Conservation (phyloP, 2,888 invertebrate genomes). For the Pyralis farinalis region DNA sequence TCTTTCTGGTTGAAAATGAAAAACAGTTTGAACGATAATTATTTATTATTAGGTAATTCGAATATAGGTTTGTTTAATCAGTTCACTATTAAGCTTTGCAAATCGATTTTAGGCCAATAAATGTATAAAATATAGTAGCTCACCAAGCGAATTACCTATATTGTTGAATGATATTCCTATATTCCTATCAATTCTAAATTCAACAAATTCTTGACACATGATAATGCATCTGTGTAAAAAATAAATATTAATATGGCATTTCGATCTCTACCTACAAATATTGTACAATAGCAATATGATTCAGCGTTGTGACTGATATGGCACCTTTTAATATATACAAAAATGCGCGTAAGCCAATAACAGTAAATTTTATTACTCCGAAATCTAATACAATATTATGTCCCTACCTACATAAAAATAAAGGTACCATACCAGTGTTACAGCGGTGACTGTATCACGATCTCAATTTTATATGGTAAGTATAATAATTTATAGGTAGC, state of each 20-base stretch:
- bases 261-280: slow-evolving; percentile 1
- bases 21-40: slow-evolving; percentile 38
- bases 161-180: slow-evolving; percentile 16
- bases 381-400: not conserved
- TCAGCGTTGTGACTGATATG: slow-evolving; percentile 2
- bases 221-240: slow-evolving; percentile 11
- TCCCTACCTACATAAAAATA: not conserved
- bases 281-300: not conserved
- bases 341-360: not conserved
- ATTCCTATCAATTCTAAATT: slow-evolving; percentile 17
- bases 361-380: not conserved
- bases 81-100: slow-evolving; percentile 32
- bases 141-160: slow-evolving; percentile 18
- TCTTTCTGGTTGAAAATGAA: slow-evolving; percentile 25
- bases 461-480: not conserved
- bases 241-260: slow-evolving; percentile 13
- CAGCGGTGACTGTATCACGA: too few relatives aligned
- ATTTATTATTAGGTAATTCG: slow-evolving; percentile 57
- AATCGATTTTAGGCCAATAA: slow-evolving; percentile 20
- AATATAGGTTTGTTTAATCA: slow-evolving; percentile 54
- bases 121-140: slow-evolving; percentile 12
- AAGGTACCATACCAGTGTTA: slow-evolving; percentile 13
- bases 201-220: slow-evolving; percentile 22
- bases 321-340: not conserved
- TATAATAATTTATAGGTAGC: slow-evolving; percentile 13